Percentiles rank a stretch among this genome's conserved stretches.
Conservation (phyloP, 2,113 vertebrate species). For the Eurystomus gularis region DNA sequence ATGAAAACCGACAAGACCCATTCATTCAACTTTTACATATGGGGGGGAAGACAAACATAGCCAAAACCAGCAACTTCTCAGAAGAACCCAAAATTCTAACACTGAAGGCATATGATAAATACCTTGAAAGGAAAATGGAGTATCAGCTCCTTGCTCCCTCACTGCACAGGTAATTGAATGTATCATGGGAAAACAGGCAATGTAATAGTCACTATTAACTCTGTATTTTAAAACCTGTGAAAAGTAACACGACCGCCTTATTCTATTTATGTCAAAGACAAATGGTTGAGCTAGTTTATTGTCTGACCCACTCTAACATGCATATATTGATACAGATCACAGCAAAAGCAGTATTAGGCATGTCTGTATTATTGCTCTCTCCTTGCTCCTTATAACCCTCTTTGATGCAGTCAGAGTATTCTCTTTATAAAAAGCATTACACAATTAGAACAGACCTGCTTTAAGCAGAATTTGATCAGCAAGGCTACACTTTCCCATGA, state of each 20-base stretch:
- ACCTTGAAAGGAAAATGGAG: slow-evolving; percentile 4
- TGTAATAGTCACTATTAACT: neutral
- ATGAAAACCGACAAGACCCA: neutral
- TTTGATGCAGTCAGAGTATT: neutral
- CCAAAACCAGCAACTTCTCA: neutral
- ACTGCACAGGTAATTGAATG: neutral
- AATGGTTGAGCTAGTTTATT: slow-evolving; percentile 11
- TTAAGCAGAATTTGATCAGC: neutral
- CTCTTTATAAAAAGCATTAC: neutral
- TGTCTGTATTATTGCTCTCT: neutral
- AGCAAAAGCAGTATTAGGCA: neutral
- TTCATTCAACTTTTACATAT: neutral
- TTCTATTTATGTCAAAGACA: slow-evolving; percentile 41
- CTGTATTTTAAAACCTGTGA: slow-evolving; percentile 9
- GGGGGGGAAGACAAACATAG: neutral
- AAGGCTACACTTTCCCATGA: neutral
- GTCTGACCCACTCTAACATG: slow-evolving; percentile 1
- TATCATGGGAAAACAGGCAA: neutral
- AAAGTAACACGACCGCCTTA: neutral
- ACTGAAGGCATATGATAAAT: neutral
- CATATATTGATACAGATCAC: neutral
- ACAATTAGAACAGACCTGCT: neutral
- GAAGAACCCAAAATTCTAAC: neutral
- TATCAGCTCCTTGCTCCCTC: neutral
- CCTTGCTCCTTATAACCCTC: neutral